Evolutionary conservation across 2,797 vertebrate species (phyloP).

Genomic region (Moxostoma hubbsi): DNA sequence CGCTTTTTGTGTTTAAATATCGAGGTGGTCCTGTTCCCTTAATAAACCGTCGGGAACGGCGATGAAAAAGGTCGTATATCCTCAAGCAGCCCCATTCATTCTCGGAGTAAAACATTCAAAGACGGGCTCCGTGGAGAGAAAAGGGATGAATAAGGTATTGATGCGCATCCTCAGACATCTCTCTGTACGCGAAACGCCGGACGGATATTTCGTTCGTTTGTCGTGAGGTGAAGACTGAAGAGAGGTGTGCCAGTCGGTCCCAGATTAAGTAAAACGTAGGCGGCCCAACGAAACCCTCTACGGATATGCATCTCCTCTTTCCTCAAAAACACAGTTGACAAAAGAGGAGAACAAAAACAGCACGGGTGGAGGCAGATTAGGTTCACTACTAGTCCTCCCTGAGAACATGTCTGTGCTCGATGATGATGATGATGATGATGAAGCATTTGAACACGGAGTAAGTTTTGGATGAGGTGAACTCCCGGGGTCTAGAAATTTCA

Average conservation of each 20-base stretch:
- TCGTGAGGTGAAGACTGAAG: constrained; percentile 38
- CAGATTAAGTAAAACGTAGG: constrained; percentile 30
- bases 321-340: constrained; percentile 40
- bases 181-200: constrained; percentile 26
- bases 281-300: background rate
- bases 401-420: constrained; percentile 25
- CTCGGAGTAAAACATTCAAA: constrained; percentile 34
- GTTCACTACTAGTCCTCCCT: background rate
- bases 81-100: constrained; percentile 34
- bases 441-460: constrained; percentile 19
- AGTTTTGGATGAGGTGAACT: constrained; percentile 11
- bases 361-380: constrained; percentile 40
- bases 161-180: constrained; percentile 46
- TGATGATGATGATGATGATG: background rate
- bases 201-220: constrained; percentile 33
- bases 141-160: constrained; percentile 44
- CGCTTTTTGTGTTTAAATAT: background rate
- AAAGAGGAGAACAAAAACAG: constrained; percentile 11
- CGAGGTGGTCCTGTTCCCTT: background rate
- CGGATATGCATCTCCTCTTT: constrained; percentile 16
- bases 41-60: background rate
- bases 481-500: constrained; percentile 13
- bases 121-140: constrained; percentile 32
- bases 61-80: constrained; percentile 32
- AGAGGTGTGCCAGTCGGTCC: constrained; percentile 39